These are phyloP conservation scores for Halichondria panicea DNA, from an alignment of 37 sponge, comb jelly and placozoan genomes.

Conservation along the genomic window DNA sequence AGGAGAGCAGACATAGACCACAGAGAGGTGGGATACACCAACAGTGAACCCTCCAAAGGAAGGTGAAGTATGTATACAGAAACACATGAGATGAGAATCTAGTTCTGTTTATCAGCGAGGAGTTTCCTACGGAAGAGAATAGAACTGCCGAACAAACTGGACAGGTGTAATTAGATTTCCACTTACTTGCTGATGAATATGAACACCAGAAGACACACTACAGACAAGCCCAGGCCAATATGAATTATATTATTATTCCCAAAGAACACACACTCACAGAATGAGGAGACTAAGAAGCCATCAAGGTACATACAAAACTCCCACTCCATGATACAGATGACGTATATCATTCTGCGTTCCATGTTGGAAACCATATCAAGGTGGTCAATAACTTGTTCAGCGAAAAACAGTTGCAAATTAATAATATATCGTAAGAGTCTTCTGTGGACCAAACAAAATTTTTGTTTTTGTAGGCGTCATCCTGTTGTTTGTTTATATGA, in stretches of 20 bases:
- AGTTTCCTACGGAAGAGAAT: slow-evolving; percentile 62
- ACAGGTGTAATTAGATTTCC: too few species aligned
- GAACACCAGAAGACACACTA: slow-evolving; percentile 34
- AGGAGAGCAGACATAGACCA: slow-evolving; percentile 45
- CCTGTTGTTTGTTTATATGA: too few species aligned
- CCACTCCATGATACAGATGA: slow-evolving; percentile 83
- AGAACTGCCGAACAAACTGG: too few species aligned
- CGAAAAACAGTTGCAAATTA: too few species aligned
- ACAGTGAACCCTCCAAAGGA: slow-evolving; percentile 31
- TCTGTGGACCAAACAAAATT: too few species aligned
- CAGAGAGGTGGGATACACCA: slow-evolving; percentile 29
- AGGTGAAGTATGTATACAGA: slow-evolving; percentile 43
- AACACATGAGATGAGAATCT: slow-evolving; percentile 48
- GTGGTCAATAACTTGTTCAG: not conserved
- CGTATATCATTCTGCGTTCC: slow-evolving; percentile 81
- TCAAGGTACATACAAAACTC: slow-evolving; percentile 71
- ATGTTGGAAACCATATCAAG: slow-evolving; percentile 76
- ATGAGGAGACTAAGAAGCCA: slow-evolving; percentile 23
- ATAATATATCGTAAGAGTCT: too few species aligned
- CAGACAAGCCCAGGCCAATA: slow-evolving; percentile 53
- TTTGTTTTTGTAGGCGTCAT: too few species aligned
- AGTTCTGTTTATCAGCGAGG: slow-evolving; percentile 8
- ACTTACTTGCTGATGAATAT: slow-evolving; percentile 68
- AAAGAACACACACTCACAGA: slow-evolving; percentile 48
- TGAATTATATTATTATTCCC: too few species aligned